A percentile compares a stretch with the other conserved stretches of the same genome.
These are phyloP conservation scores for Alcedo atthis DNA, from an alignment of 2,797 vertebrate species.

Conservation along the genomic window DNA sequence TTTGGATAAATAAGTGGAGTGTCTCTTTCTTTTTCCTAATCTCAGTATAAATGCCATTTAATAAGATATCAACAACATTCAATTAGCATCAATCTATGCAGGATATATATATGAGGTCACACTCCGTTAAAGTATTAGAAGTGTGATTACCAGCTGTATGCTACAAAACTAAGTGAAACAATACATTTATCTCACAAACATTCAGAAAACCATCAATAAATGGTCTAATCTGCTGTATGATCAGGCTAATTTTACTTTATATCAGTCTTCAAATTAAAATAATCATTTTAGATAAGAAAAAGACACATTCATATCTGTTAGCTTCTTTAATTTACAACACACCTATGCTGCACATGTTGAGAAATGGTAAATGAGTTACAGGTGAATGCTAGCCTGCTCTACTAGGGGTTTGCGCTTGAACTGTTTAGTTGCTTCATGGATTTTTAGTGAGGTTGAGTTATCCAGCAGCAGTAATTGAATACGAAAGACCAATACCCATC, in stretches of 20 bases:
- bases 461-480: neutral
- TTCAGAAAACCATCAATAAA: conserved; percentile 5
- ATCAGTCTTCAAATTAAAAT: neutral
- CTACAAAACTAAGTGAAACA: neutral
- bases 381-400: neutral
- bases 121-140: conserved; percentile 25
- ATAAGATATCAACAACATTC: conserved; percentile 20
- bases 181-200: neutral
- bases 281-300: conserved; percentile 4
- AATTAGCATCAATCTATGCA: conserved; percentile 53
- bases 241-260: neutral
- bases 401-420: neutral
- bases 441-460: conserved; percentile 8
- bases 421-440: neutral
- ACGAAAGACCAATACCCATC: neutral
- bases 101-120: neutral
- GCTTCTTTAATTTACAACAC: conserved; percentile 20
- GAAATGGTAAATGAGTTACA: conserved; percentile 16
- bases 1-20: conserved; percentile 5
- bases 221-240: neutral
- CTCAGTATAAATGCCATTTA: neutral
- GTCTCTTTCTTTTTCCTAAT: neutral
- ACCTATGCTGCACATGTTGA: neutral
- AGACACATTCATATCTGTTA: neutral
- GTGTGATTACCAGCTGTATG: neutral